Evolutionary conservation across 2,113 vertebrate species (phyloP).

Genomic region (Heterotilapia buettikoferi): DNA sequence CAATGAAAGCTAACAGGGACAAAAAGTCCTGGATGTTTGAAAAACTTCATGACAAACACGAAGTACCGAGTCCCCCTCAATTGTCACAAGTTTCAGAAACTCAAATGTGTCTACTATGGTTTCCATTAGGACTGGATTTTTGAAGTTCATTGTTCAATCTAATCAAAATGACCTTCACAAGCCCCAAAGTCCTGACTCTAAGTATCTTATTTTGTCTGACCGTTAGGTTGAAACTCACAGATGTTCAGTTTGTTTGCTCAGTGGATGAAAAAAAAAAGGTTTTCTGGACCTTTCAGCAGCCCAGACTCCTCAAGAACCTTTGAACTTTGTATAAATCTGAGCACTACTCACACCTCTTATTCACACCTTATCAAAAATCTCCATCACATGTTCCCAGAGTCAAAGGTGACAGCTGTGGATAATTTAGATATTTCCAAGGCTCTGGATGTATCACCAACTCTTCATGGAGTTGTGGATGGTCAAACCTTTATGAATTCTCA

Average conservation of each 20-base stretch:
- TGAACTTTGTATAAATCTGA: background rate
- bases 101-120: background rate
- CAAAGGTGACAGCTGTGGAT: background rate
- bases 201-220: background rate
- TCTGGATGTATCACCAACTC: background rate
- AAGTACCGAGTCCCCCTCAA: background rate
- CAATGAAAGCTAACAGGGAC: background rate
- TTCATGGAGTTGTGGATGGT: background rate
- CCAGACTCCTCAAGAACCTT: background rate
- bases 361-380: background rate
- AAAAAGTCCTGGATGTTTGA: background rate
- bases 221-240: background rate
- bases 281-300: background rate
- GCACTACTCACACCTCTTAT: background rate
- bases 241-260: background rate
- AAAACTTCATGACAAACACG: background rate
- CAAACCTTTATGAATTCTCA: background rate
- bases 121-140: background rate
- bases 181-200: background rate
- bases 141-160: background rate
- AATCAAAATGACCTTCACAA: background rate
- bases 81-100: background rate
- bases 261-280: background rate
- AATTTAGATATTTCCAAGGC: background rate
- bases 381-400: background rate